Base-by-base conservation (phyloP, 2,888 invertebrate species). In the Mechanitis mazaeus region DNA sequence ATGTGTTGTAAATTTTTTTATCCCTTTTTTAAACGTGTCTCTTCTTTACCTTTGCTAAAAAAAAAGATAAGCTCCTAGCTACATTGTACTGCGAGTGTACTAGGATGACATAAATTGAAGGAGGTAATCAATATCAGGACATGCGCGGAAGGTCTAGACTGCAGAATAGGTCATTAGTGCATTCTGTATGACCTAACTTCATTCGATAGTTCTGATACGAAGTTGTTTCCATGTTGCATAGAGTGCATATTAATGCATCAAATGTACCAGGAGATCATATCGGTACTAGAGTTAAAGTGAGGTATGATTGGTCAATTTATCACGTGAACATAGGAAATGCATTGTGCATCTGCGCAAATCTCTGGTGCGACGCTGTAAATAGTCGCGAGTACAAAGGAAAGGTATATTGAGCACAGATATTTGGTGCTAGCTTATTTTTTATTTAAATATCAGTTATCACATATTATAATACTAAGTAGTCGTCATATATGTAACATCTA, bases 211-310 rank as follows among this genome's bases (percentile, higher is more conserved):
- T 55, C 45, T 45, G 12, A 38, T 45, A 61, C 64, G 68, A 68
- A 66, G 68, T 64, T 67, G 42, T 61, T 9, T 45, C n/a, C 20
- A 20, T 20, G 20, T 61, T 55, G 53, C 47, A 60, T 56, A 64
- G 61, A 60, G 64, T 74, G 75, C 72, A 73, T 67, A 59, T 65
- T 68, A 64, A 64, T 71, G 70, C 72, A 68, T 64, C 66, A 60
- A 60, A 57, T 54, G 45, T 69, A 75, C 74, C 58, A 74, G 75
- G 75, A 65, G 61, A 70, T 56, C 72, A 75, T 69, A 66, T 60
- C 28, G 50, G n/a, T 45, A 35, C 57, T 62, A 67, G 66, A 70
- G 67, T 55, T 69, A 59, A 55, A 68, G 53, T 60, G 56, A 45
- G 20, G 33, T 60, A 45, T 59, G 56, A 55, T 64, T 60, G 69